These are phyloP conservation scores for Pelmatolapia mariae DNA, from an alignment of 2,113 vertebrate species.

Conservation along the genomic window DNA sequence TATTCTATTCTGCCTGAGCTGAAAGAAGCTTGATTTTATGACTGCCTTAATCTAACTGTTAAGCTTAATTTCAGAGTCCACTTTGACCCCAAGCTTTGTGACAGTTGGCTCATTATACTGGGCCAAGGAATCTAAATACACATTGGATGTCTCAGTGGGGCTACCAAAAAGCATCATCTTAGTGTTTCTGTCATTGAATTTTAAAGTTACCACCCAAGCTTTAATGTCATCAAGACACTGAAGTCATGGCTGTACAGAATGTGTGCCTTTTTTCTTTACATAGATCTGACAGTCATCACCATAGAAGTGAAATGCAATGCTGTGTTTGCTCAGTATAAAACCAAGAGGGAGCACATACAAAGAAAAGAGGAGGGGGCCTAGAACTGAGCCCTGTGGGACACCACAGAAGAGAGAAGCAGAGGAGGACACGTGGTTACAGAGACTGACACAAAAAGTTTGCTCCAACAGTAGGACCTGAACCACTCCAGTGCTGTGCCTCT, in stretches of 20 bases:
- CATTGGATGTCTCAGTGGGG: neutral
- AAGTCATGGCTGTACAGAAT: neutral
- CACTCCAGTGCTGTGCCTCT: neutral
- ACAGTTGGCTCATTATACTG: neutral
- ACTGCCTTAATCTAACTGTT: neutral
- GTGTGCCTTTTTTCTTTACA: neutral
- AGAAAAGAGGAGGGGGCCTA: neutral
- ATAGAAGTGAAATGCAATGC: neutral
- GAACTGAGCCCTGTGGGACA: neutral
- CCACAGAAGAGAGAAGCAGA: neutral
- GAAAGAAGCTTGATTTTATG: neutral
- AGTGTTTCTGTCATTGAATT: neutral
- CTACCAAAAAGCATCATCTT: neutral
- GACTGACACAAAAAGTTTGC: neutral
- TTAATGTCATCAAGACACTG: neutral
- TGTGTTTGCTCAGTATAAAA: neutral
- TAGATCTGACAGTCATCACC: neutral
- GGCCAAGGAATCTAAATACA: neutral
- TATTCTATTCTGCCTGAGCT: too few relatives aligned
- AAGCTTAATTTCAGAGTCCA: neutral
- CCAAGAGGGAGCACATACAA: neutral
- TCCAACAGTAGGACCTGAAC: neutral
- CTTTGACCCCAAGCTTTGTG: neutral
- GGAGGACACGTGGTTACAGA: neutral
- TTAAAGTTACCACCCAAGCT: neutral